These are phyloP conservation scores for Diachasmimorpha longicaudata DNA, from an alignment of 1,140 invertebrate species.

Conservation along the genomic window DNA sequence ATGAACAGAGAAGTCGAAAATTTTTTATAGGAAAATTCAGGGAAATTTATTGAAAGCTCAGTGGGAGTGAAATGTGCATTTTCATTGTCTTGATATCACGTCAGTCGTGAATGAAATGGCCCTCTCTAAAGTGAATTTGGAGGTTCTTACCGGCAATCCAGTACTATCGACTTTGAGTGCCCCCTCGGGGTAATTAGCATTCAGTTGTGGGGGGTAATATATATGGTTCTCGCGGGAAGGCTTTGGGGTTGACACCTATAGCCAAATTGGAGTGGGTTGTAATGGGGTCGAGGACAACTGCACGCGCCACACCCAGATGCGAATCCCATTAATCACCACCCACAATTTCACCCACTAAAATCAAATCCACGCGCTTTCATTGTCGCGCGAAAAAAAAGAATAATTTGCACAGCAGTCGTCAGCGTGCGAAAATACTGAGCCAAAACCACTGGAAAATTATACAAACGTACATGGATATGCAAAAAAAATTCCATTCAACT, in stretches of 20 bases:
- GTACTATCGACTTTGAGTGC: slow-evolving; percentile 27
- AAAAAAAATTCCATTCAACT: too few species aligned
- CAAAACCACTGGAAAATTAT: not conserved
- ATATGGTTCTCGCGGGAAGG: slow-evolving; percentile 36
- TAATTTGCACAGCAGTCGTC: not conserved
- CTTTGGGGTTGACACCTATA: slow-evolving; percentile 51
- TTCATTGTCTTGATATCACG: too few species aligned
- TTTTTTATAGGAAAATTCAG: not conserved
- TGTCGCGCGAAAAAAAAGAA: not conserved
- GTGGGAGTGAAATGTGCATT: too few species aligned
- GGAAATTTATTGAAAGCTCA: too few species aligned
- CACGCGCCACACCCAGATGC: slow-evolving; percentile 53
- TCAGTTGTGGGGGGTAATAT: slow-evolving; percentile 40
- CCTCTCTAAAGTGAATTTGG: too few species aligned
- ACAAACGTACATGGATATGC: not conserved
- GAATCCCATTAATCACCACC: slow-evolving; percentile 59
- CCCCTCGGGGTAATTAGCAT: slow-evolving; percentile 53
- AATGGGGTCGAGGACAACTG: slow-evolving; percentile 22
- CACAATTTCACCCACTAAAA: not conserved
- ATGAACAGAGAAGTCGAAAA: too few species aligned
- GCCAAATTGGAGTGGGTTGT: slow-evolving; percentile 30
- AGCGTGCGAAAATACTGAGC: not conserved
- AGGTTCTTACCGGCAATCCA: not conserved
- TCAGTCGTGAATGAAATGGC: too few species aligned
- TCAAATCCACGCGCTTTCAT: not conserved